These are phyloP conservation scores for Musca domestica DNA, from an alignment of 1,140 invertebrate species.

Conservation along the genomic window DNA sequence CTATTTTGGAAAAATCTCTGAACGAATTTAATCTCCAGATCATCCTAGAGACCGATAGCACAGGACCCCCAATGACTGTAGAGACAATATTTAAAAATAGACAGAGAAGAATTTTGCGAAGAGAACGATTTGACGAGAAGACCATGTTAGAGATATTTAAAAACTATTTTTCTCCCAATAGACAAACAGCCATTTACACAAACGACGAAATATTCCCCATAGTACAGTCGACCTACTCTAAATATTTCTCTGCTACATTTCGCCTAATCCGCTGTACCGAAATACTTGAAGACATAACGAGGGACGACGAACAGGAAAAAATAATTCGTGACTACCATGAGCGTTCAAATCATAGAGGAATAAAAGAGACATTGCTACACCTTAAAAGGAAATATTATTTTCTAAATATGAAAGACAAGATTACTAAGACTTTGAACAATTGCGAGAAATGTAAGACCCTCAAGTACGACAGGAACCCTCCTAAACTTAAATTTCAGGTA, in stretches of 20 bases:
- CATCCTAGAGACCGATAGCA: neutral
- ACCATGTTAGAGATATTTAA: constrained; percentile 30
- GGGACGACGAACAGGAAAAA: constrained; percentile 34
- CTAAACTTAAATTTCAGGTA: constrained; percentile 5
- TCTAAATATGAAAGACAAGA: constrained; percentile 33
- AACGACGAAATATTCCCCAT: constrained; percentile 27
- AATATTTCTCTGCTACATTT: constrained; percentile 32
- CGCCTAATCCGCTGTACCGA: constrained; percentile 35
- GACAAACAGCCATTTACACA: constrained; percentile 27
- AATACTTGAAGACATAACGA: constrained; percentile 37
- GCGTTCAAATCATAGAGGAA: constrained; percentile 45
- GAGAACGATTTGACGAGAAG: constrained; percentile 12
- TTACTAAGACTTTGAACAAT: constrained; percentile 4
- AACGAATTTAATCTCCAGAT: constrained; percentile 14
- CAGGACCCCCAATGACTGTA: constrained; percentile 17
- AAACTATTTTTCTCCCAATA: constrained; percentile 28
- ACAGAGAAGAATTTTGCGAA: constrained; percentile 28
- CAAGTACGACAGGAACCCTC: constrained; percentile 17
- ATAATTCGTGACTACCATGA: constrained; percentile 44
- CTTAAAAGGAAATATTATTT: constrained; percentile 48
- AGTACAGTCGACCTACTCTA: constrained; percentile 24
- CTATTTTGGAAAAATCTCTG: neutral
- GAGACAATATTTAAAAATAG: constrained; percentile 27
- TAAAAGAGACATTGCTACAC: constrained; percentile 45
- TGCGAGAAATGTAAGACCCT: constrained; percentile 10